Evolutionary conservation across 2,797 vertebrate genomes (phyloP).

Genomic region (Falco berigora): DNA sequence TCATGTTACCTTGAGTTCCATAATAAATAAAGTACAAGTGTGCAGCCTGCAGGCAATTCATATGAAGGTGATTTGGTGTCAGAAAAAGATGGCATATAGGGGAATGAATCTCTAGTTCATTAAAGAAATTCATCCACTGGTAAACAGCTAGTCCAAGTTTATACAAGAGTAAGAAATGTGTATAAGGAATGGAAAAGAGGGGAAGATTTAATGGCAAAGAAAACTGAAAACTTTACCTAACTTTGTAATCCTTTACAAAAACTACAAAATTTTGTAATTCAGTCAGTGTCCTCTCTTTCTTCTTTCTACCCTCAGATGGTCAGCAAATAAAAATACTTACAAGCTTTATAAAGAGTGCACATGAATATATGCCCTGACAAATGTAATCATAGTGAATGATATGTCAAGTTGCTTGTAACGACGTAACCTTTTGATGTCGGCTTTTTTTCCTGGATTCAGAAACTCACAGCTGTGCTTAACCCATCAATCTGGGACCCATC

Average conservation of each 20-base stretch:
- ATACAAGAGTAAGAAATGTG: neutral
- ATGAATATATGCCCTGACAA: neutral
- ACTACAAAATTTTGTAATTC: neutral
- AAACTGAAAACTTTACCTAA: neutral
- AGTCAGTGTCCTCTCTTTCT: neutral
- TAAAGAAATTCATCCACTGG: neutral
- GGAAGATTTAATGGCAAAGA: neutral
- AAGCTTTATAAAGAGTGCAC: neutral
- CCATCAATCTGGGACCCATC: neutral
- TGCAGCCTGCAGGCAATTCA: constrained; percentile 36
- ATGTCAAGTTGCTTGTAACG: neutral
- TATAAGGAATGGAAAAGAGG: neutral
- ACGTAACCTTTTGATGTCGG: neutral
- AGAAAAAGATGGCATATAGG: neutral
- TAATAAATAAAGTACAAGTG: constrained; percentile 6
- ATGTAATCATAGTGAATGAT: neutral
- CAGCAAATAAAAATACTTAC: neutral
- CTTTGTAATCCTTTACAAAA: neutral
- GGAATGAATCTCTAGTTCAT: neutral
- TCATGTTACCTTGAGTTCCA: neutral
- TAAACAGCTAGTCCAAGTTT: neutral
- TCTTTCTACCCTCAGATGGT: neutral
- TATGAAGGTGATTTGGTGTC: neutral
- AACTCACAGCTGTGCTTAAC: neutral
- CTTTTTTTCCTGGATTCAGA: neutral